A percentile compares a stretch with the other conserved stretches of the same genome.
phyloP scores from a whole-genome alignment of 2,797 vertebrate genomes.

The Synaphobranchus kaupii region DNA sequence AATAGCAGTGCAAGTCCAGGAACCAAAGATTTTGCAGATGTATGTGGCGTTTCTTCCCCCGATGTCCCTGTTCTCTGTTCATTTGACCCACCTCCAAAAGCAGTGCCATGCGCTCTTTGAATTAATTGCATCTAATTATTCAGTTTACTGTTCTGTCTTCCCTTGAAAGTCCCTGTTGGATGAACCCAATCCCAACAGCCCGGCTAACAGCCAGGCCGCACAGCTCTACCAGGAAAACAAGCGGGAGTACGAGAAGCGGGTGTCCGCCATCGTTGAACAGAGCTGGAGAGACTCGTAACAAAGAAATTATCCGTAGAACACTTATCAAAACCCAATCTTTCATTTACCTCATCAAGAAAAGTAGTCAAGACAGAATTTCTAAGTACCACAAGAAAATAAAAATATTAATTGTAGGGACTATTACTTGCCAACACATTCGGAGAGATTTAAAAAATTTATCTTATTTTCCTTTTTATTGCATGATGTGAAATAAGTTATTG shows the following conservation, averaged over 20 bases:
- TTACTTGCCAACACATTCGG: constrained; percentile 73
- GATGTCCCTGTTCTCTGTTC: neutral
- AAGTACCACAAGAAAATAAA: constrained; percentile 80
- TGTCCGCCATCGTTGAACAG: constrained; percentile 97
- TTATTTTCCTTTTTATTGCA: constrained; percentile 89
- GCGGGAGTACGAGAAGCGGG: constrained; percentile 97
- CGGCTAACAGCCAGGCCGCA: constrained; percentile 97
- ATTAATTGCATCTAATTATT: constrained; percentile 1
- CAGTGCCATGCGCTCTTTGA: neutral
- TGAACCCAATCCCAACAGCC: constrained; percentile 98
- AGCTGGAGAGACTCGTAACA: constrained; percentile 97
- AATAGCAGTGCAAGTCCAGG: too few species aligned
- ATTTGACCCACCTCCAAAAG: neutral
- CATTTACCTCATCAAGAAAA: constrained; percentile 65
- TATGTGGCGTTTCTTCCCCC: too few species aligned
- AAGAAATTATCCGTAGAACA: constrained; percentile 46
- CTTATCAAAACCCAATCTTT: constrained; percentile 52
- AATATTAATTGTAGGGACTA: constrained; percentile 59
- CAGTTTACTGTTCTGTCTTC: neutral
- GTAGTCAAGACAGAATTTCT: constrained; percentile 66
- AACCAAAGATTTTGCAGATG: too few species aligned
- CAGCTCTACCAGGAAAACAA: constrained; percentile 99
- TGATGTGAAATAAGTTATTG: constrained; percentile 99
- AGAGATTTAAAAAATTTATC: constrained; percentile 73
- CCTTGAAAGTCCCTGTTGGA: constrained; percentile 87